phyloP scores from a whole-genome alignment of 2,888 invertebrate species.

The Caenorhabditis parvicauda region DNA sequence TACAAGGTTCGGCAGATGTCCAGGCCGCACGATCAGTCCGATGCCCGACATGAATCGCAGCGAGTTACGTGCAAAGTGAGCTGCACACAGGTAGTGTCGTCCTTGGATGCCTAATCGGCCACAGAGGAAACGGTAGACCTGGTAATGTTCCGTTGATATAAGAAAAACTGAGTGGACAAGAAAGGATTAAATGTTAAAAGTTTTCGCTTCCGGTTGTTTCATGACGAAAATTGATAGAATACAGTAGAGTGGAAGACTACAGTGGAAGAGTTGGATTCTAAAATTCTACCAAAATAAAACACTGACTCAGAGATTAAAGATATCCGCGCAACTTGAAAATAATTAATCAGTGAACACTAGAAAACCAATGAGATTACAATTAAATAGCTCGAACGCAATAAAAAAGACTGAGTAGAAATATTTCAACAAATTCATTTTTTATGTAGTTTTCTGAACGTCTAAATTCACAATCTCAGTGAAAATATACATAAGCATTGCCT shows the following conservation, averaged over 20 bases:
- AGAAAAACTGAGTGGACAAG: neutral
- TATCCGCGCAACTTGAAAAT: neutral
- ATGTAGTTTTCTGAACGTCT: no score
- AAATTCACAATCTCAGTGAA: constrained; percentile 1
- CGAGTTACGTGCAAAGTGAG: constrained; percentile 29
- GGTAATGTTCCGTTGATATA: no score
- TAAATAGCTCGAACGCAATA: no score
- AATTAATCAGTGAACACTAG: no score
- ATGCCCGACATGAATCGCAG: constrained; percentile 19
- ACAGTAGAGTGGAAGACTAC: no score
- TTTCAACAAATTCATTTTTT: no score
- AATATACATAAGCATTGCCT: neutral
- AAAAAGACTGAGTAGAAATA: no score
- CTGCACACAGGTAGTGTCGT: constrained; percentile 32
- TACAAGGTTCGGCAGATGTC: constrained; percentile 11
- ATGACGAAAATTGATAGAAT: no score
- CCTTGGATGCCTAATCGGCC: constrained; percentile 26
- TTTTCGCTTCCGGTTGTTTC: no score
- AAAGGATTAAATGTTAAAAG: neutral
- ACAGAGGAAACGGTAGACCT: constrained; percentile 16
- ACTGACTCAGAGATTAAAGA: neutral
- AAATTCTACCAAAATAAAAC: no score
- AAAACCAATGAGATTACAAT: no score
- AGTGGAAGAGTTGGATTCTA: no score
- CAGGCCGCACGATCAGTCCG: constrained; percentile 14